Base-by-base conservation (phyloP, 1,140 invertebrate species). In the Cyclargus thomasi region DNA sequence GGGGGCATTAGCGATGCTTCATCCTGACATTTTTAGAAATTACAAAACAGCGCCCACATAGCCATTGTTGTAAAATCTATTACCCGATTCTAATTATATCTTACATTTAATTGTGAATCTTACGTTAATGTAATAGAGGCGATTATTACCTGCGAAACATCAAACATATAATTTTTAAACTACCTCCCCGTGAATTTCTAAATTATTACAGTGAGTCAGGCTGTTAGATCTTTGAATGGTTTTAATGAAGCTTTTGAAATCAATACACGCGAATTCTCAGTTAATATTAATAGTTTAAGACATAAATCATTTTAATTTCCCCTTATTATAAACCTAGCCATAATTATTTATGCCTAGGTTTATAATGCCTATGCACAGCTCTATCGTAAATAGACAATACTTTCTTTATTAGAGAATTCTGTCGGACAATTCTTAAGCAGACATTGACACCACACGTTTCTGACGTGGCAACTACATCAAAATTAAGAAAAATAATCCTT, bases 1-100 rank as follows among this genome's bases (percentile, higher is more conserved):
- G 36, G 36, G 36, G 36, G 36, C 36, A 57, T 20, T 20, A 57
- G 55, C 55, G 17, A 57, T 57, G 55, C 67, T 78, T 73, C 69
- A 75, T 75, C 62, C 73, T 79, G 80, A 73, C 77, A 82, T 82
- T 81, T 83, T 82, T 82, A 70, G 64, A 70, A 69, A 74, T 78
- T 79, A 78, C 77, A 75, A 81, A 81, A 81, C 66, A 55, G 69
- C 79, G 70, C 82, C 82, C 65, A 84, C 82, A 72, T 70, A 53
- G 20, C 73, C 66, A 82, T 84, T 82, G 79, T 79, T 71, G 63
- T 75, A 63, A 70, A 77, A 72, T 71, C 67, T 62, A 72, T 74
- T 70, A 71, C 64, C 57, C 63, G 29, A 39, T 65, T 68, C 53
- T 53, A 53, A 55, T 57, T 21, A 57, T 57, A 20, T 20, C 1